Base-by-base conservation (phyloP, 2,113 vertebrate species). In the Sarotherodon lohbergeri region DNA sequence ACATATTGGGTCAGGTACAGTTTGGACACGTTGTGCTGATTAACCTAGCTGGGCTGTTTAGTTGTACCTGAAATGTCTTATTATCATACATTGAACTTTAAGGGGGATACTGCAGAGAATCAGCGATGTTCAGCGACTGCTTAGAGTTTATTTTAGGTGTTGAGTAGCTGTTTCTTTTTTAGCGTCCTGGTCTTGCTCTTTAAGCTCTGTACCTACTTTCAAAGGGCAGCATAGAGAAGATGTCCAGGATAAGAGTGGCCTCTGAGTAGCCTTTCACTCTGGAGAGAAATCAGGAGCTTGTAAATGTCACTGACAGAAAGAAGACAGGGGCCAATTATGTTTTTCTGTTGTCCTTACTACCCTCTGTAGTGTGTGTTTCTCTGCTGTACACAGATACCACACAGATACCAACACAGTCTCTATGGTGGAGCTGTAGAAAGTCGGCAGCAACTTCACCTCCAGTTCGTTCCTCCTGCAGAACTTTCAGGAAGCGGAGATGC, bases 401-500 rank as follows among this genome's bases (percentile, higher is more conserved):
- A 59, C 24, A 59, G 56, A 59, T 3, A 59, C 56, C 56, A 14
- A 59, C 13, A 59, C 56, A 29, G 24, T 29, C 7, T 57, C 56
- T 59, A 16, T 29, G 56, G 56, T 16, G 56, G 56, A 59, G 13
- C 56, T 14, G 24, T 14, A 59, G 56, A 59, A 59, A 5, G 56
- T 59, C 24, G 9, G 56, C 56, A 57, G 56, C 56, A 57, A 27
- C 56, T 59, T 59, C 24, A 29, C 56, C 56, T 27, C 56, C 56
- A 29, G 56, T 57, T 57, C 0, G 13, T 57, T 57, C 56, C 24
- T 57, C 56, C 56, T 57, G 13, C 22, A 57, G 56, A 29, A 1
- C 24, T 1, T 3, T 57, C 0, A 0, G 24, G 4, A 57, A 57
- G 56, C 3, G 0, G 24, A 29, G 56, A 29, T 27, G 56, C 24